A percentile compares a stretch with the other conserved stretches of the same genome.
Evolutionary conservation across 2,113 vertebrate genomes (phyloP).

Genomic region (Pygoscelis adeliae): DNA sequence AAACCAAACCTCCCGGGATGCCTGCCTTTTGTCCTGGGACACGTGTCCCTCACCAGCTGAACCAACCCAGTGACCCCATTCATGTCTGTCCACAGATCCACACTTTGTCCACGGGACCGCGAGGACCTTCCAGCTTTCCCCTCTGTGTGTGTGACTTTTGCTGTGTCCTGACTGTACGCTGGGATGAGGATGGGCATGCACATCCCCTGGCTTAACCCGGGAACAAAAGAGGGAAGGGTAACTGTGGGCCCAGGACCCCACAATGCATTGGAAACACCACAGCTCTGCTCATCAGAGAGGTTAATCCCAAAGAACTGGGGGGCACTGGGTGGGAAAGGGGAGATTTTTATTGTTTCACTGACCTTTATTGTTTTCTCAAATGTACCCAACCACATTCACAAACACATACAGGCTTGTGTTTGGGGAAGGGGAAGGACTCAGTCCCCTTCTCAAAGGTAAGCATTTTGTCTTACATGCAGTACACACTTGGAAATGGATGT

Average conservation of each 20-base stretch:
- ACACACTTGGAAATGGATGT: not conserved
- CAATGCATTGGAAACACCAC: not conserved
- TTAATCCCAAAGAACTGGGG: not conserved
- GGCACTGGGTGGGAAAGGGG: not conserved
- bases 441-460: not conserved
- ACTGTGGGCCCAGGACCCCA: not conserved
- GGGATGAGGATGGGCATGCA: not conserved
- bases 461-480: not conserved
- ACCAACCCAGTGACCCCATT: not conserved
- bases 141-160: not conserved
- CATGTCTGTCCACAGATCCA: not conserved
- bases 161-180: not conserved
- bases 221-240: not conserved
- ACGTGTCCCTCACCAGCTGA: fast-evolving
- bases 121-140: not conserved
- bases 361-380: not conserved
- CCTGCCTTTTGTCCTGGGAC: not conserved
- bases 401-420: not conserved
- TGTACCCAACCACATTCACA: not conserved
- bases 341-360: not conserved
- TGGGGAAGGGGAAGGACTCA: not conserved
- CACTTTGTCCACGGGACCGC: fast-evolving
- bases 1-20: not conserved
- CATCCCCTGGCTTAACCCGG: not conserved
- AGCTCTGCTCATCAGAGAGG: not conserved